phyloP scores from a whole-genome alignment of 2,113 vertebrate species.

The Apaloderma vittatum region DNA sequence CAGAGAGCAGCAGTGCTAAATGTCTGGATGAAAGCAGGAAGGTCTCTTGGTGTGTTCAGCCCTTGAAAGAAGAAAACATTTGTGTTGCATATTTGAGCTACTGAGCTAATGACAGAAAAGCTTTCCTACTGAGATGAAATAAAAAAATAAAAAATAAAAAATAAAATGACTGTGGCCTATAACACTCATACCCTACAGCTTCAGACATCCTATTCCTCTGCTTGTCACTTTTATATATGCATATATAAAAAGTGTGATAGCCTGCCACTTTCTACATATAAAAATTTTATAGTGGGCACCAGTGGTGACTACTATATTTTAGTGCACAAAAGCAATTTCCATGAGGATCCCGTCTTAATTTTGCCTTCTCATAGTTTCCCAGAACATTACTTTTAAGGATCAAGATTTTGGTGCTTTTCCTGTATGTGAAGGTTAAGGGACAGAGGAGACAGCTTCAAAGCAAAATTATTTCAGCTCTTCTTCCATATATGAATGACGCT shows the following conservation, averaged over 20 bases:
- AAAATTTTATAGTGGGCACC: not conserved
- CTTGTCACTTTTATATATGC: conserved; percentile 38
- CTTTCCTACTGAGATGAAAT: not conserved
- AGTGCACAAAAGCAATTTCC: not conserved
- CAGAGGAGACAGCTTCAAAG: not conserved
- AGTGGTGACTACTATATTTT: not conserved
- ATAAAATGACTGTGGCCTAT: not conserved
- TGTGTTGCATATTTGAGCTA: not conserved
- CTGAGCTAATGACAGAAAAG: not conserved
- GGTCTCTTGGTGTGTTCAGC: not conserved
- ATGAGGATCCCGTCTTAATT: not conserved
- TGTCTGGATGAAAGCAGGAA: not conserved
- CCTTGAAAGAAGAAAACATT: not conserved
- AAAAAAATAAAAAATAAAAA: not conserved
- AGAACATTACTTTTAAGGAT: not conserved
- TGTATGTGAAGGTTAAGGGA: not conserved
- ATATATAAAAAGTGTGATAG: conserved; percentile 42
- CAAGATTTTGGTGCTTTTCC: not conserved
- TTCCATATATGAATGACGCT: not conserved
- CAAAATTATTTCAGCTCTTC: not conserved
- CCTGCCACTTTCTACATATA: conserved; percentile 26
- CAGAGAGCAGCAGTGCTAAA: not conserved
- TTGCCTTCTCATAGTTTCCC: not conserved
- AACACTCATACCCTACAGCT: not conserved
- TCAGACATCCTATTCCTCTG: not conserved